phyloP scores from a whole-genome alignment of 2,888 invertebrate genomes.

The Leptopterna dolabrata region DNA sequence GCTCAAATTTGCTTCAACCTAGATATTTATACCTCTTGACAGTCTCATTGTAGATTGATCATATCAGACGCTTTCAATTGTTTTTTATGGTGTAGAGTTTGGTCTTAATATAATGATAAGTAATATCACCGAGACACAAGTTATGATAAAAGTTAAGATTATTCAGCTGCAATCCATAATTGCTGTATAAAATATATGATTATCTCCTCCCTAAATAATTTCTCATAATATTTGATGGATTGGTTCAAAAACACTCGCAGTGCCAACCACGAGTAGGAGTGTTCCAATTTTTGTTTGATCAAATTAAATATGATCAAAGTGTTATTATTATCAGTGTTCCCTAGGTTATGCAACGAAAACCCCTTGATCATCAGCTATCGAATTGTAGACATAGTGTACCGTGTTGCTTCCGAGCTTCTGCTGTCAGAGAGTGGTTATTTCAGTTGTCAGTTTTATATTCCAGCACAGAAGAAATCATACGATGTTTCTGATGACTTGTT shows the following conservation, averaged over 20 bases:
- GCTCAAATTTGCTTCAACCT: background rate
- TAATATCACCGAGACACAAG: background rate
- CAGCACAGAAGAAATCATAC: background rate
- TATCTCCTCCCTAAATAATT: background rate
- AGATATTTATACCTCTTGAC: background rate
- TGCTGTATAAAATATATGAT: background rate
- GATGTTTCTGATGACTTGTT: background rate
- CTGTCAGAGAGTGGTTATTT: background rate
- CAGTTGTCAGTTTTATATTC: background rate
- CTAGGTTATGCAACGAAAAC: constrained; percentile 30
- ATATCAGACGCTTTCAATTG: background rate
- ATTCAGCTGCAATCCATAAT: background rate
- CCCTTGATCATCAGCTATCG: background rate
- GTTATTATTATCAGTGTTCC: background rate
- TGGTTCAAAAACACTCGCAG: background rate
- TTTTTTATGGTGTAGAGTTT: background rate
- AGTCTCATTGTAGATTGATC: background rate
- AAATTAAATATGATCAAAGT: too few species aligned
- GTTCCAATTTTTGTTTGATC: too few species aligned
- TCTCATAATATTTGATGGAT: background rate
- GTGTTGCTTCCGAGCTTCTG: background rate
- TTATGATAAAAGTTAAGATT: background rate
- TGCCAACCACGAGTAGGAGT: too few species aligned
- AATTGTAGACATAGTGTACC: background rate
- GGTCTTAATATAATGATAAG: background rate